phyloP scores from a whole-genome alignment of 2,797 vertebrate genomes.

The Mus minutoides region DNA sequence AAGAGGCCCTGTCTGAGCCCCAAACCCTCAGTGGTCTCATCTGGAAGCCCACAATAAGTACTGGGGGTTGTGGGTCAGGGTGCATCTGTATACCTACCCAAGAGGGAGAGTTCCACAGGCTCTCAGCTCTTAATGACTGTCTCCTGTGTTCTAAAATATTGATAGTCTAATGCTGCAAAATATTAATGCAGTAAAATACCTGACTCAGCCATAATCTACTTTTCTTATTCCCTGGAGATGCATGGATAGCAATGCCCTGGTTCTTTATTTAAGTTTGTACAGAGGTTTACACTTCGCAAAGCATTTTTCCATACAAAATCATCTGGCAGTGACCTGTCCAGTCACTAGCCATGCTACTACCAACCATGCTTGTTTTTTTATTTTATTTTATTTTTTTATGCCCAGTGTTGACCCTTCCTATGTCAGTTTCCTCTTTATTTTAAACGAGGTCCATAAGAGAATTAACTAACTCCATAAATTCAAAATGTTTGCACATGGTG shows the following conservation, averaged over 20 bases:
- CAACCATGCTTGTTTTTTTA: neutral
- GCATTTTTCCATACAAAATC: neutral
- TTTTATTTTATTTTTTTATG: neutral
- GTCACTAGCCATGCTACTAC: neutral
- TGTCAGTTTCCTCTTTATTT: neutral
- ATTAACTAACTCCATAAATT: neutral
- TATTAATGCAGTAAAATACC: neutral
- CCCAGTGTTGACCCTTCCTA: no score
- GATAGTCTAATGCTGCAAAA: neutral
- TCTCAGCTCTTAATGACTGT: neutral
- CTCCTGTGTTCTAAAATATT: neutral
- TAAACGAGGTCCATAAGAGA: neutral
- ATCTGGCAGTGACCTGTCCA: neutral
- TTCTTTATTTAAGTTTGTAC: neutral
- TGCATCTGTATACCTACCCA: no score
- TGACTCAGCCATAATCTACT: neutral
- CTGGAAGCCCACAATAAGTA: neutral
- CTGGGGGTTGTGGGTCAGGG: neutral
- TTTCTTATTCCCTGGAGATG: neutral
- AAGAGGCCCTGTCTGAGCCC: neutral
- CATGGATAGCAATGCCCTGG: neutral
- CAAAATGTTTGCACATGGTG: neutral
- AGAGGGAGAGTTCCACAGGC: neutral
- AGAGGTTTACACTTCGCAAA: neutral
- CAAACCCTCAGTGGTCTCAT: fast-evolving